Evolutionary conservation across 2,797 vertebrate species (phyloP), one percentile per base, ranked within the genome.

Genomic region (Enteromius thamalakanensis): DNA sequence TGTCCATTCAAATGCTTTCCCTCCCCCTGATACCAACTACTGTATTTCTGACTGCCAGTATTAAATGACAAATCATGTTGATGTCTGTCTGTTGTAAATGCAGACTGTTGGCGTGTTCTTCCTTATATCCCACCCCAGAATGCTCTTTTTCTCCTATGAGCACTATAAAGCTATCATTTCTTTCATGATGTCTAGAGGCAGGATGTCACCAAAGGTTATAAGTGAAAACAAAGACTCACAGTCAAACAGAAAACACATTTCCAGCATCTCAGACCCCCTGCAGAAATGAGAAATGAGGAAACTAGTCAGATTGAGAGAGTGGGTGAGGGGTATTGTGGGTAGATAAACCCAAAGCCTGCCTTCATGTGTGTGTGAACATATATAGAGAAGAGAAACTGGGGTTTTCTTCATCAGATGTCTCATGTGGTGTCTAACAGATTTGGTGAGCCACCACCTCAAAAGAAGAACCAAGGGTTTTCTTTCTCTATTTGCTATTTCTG

Each of bases 381-480:
- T 34, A 12, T 19, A 17, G 34, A 17, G 37, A 70, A 49, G 45
- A 23, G 2, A n/a, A 45, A 26, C 23, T 51, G n/a, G 49, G 17
- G 40, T 23, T 70, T 14, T 51, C 14, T 42, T 8, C 8, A 21
- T 58, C 34, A 58, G 23, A 7, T 65, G 34, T 72, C 47, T 69
- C 34, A 60, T 55, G 77, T 72, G 69, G 49, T 60, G 40, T 67
- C 19, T 64, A 14, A 58, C 21, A 29, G 12, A 75, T 17, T 49
- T 9, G 15, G 45, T 45, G 9, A 79, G 45, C 49, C 49, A 76
- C 64, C 34, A 79, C 40, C 76, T 79, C 79, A 75, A 49, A 37
- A 37, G 15, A 71, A 45, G 55, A 65, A 74, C 45, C 17, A 6
- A 45, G 9, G 2, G 6, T 64, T 17, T 40, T 21, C 17, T 34